Evolutionary conservation across 2,113 vertebrate species (phyloP).

Genomic region (Melanerpes aurifrons): DNA sequence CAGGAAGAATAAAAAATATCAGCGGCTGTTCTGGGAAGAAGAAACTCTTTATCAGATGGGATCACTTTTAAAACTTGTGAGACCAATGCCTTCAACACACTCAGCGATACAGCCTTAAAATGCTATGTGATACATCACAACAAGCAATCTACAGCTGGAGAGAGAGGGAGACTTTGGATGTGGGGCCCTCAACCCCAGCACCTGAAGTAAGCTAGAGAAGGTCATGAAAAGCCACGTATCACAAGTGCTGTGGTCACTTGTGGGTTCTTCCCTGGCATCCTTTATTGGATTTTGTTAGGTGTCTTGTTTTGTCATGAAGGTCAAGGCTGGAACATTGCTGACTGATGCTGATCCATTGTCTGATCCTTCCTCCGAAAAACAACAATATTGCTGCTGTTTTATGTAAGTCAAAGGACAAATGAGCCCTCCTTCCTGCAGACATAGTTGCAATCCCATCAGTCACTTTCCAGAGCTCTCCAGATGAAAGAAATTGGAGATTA

Average conservation of each 20-base stretch:
- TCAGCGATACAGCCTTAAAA: neutral
- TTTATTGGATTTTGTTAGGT: neutral
- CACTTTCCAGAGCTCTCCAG: neutral
- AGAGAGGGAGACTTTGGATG: neutral
- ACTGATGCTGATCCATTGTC: neutral
- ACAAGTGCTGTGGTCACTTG: neutral
- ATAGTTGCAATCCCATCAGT: neutral
- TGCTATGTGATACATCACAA: neutral
- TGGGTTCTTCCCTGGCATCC: neutral
- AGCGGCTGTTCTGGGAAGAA: neutral
- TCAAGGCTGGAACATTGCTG: neutral
- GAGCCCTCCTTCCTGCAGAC: neutral
- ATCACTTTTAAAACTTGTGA: neutral
- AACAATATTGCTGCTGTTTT: neutral
- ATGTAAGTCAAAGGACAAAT: neutral
- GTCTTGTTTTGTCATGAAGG: neutral
- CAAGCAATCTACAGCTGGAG: neutral
- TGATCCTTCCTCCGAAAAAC: neutral
- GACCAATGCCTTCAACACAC: neutral
- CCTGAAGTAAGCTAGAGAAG: neutral
- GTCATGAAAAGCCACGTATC: neutral
- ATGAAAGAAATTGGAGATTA: neutral
- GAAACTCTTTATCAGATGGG: neutral
- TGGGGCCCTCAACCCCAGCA: neutral
- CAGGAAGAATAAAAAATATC: neutral